phyloP scores from a whole-genome alignment of 2,888 invertebrate genomes.

The Hofmannophila pseudospretella region DNA sequence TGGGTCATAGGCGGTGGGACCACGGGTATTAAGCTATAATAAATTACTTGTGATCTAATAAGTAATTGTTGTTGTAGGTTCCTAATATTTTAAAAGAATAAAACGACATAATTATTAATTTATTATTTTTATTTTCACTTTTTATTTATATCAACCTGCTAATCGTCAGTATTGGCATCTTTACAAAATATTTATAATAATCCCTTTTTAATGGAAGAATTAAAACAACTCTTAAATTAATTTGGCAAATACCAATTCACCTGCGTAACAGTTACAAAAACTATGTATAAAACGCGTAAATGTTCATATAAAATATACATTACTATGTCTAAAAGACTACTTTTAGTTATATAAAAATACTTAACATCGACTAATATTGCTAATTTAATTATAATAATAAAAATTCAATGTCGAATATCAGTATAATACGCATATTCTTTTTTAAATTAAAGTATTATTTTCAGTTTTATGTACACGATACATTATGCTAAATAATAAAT shows the following conservation, averaged over 20 bases:
- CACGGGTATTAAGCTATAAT: too few relatives aligned
- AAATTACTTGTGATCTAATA: too few relatives aligned
- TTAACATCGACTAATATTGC: constrained; percentile 57
- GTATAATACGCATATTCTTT: constrained; percentile 51
- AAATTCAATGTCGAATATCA: constrained; percentile 44
- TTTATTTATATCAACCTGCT: constrained; percentile 64
- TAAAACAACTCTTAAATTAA: constrained; percentile 69
- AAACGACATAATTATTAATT: constrained; percentile 57
- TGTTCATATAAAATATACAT: constrained; percentile 73
- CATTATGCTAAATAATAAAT: constrained; percentile 38
- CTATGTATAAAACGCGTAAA: constrained; percentile 55
- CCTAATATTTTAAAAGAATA: too few relatives aligned
- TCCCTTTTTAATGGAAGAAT: constrained; percentile 70
- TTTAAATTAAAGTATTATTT: constrained; percentile 46
- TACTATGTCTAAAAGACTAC: constrained; percentile 47
- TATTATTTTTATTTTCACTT: constrained; percentile 72
- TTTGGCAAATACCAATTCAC: constrained; percentile 75
- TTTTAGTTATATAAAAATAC: constrained; percentile 55
- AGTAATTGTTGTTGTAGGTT: too few relatives aligned
- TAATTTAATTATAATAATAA: constrained; percentile 43
- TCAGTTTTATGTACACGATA: constrained; percentile 59
- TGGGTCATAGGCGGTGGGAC: too few relatives aligned
- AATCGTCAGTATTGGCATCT: constrained; percentile 64
- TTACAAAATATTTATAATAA: constrained; percentile 66
- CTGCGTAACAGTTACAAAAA: constrained; percentile 56